Evolutionary conservation across 2,113 vertebrate species (phyloP).

Genomic region (Rhagologus leucostigma): DNA sequence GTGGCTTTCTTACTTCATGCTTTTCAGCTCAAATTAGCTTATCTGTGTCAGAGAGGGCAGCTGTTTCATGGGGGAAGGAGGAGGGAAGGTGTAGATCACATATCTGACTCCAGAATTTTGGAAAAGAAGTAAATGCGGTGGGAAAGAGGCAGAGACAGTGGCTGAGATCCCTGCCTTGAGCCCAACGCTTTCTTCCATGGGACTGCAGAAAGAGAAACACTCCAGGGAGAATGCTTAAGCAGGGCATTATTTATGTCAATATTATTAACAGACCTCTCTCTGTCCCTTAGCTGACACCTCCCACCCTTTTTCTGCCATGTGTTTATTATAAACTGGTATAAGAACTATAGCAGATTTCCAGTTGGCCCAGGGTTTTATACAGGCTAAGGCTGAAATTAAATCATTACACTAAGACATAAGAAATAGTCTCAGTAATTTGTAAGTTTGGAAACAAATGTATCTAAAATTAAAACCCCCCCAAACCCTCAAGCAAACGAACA

Average conservation of each 20-base stretch:
- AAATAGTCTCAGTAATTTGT: neutral
- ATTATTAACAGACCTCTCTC: neutral
- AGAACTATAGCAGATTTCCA: neutral
- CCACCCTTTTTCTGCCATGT: neutral
- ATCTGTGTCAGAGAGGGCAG: neutral
- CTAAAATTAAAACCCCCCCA: neutral
- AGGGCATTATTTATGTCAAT: neutral
- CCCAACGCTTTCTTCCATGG: neutral
- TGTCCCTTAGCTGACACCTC: neutral
- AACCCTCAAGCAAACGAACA: neutral
- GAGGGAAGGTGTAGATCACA: neutral
- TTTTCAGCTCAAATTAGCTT: slow-evolving; percentile 17
- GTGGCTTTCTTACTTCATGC: neutral
- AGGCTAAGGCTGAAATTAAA: neutral
- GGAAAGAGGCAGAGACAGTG: rapidly evolving
- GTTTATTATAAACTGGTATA: neutral
- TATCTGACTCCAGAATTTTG: neutral
- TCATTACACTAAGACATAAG: neutral
- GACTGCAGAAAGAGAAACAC: neutral
- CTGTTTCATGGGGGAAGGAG: neutral
- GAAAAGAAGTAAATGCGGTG: neutral
- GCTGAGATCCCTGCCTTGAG: rapidly evolving
- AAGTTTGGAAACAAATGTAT: neutral
- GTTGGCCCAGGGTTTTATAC: neutral
- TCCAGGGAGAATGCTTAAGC: neutral